Evolutionary conservation across 1,140 invertebrate genomes (phyloP), one percentile per base, ranked within the genome.

Genomic region (Listronotus bonariensis): DNA sequence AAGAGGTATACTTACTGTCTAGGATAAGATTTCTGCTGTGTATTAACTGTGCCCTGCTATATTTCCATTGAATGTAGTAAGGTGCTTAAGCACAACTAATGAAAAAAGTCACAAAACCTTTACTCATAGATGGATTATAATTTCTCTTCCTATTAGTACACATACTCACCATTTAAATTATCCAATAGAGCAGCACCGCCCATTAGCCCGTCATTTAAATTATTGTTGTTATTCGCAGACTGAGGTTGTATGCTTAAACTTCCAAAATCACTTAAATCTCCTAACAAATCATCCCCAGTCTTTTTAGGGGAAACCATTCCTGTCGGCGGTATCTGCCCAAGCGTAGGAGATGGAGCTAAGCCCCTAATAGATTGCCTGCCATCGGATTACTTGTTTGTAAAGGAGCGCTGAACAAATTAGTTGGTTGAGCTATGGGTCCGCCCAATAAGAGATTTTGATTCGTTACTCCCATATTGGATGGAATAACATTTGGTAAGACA

Each of bases 271-370:
- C 74, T 74, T 54, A 87, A 74, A 65, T 86, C 86, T 1, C 84
- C 81, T 40, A 88, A 71, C 57, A 88, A 79, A 79, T 88, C 87
- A 9, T 80, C 76, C 56, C 55, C 46, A 34, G 9, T 51, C 14
- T 67, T 81, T 79, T 43, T 79, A 43, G 48, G 40, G 20, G 14
- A 9, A 9, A 45, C n/a, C 14, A 15, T 9, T 26, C 40, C 43
- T 6, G 36, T 36, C 0, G 38, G n/a, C 17, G 11, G 5, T 12
- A 14, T n/a, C 12, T 17, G 34, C 17, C 18, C 38, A 8, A 31
- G n/a, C 11, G 14, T 2, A 6, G 14, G 11, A 32, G 54, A 12
- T 34, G 54, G 53, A 11, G 15, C 8, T 26, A 63, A 56, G 6
- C 42, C 53, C 49, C 40, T 38, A 63, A 31, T 17, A 63, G 31